phyloP scores from a whole-genome alignment of 2,113 vertebrate species.

The Phalacrocorax carbo region DNA sequence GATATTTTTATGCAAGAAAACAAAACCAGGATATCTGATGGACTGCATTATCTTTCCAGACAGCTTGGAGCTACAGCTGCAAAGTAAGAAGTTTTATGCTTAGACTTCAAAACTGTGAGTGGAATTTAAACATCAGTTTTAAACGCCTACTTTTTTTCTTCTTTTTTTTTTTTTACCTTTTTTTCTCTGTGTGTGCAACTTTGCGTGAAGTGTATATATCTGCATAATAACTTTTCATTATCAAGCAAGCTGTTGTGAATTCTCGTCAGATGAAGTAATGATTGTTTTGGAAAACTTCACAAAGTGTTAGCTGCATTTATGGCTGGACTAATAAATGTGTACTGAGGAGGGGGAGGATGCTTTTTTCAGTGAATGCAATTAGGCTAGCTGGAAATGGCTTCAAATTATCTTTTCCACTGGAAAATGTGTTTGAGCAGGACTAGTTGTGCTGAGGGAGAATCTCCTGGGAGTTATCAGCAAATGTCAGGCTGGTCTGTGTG shows the following conservation, averaged over 20 bases:
- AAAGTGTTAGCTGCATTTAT: background rate
- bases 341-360: background rate
- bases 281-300: conserved; percentile 36
- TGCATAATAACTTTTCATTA: conserved; percentile 37
- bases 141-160: background rate
- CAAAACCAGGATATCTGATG: conserved; percentile 57
- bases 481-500: background rate
- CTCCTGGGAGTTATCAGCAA: conserved; percentile 16
- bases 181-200: background rate
- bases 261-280: background rate
- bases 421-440: conserved; percentile 6
- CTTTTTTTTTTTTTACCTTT: background rate
- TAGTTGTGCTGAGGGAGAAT: background rate
- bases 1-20: conserved; percentile 58
- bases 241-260: background rate
- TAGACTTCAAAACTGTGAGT: conserved; percentile 65
- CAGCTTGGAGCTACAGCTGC: conserved; percentile 50
- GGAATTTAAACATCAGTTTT: conserved; percentile 48
- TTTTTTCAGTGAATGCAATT: conserved; percentile 27
- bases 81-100: conserved; percentile 62
- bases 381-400: conserved; percentile 5
- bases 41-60: conserved; percentile 53
- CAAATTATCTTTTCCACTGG: conserved; percentile 27
- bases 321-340: background rate
- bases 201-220: conserved; percentile 13